These are phyloP conservation scores for Rotaria macrura DNA, from an alignment of 2,888 invertebrate genomes.

Conservation along the genomic window DNA sequence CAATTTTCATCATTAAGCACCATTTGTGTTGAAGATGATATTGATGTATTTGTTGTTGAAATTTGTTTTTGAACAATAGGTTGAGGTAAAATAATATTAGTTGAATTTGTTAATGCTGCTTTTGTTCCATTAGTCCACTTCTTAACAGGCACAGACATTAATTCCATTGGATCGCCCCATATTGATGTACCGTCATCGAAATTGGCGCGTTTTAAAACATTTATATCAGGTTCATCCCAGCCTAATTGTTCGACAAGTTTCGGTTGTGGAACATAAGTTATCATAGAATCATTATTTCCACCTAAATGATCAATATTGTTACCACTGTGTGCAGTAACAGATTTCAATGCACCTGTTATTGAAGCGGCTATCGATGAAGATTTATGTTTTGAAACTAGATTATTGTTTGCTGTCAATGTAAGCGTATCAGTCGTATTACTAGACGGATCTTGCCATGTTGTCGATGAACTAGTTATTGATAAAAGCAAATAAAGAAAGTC, in stretches of 20 bases:
- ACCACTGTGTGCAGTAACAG: not conserved
- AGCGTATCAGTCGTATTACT: not conserved
- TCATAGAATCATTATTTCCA: not conserved
- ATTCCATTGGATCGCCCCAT: constrained; percentile 30
- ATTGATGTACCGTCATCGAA: constrained; percentile 32
- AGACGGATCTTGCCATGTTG: constrained; percentile 3
- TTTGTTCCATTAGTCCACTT: constrained; percentile 31
- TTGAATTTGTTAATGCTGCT: constrained; percentile 26
- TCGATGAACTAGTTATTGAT: not conserved
- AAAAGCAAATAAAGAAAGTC: too few relatives aligned
- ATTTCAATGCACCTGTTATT: not conserved
- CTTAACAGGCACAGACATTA: not conserved
- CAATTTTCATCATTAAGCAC: not conserved
- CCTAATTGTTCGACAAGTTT: constrained; percentile 27
- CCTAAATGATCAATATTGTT: not conserved
- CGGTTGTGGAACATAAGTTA: not conserved
- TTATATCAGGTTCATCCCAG: constrained; percentile 32
- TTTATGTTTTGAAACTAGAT: not conserved
- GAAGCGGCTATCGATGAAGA: not conserved
- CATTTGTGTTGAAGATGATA: not conserved
- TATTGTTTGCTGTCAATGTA: not conserved
- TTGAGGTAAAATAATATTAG: not conserved
- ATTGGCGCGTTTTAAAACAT: constrained; percentile 19
- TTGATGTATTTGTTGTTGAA: not conserved
- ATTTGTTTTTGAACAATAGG: not conserved